A percentile compares a stretch with the other conserved stretches of the same genome.
Conservation (phyloP, 2,113 vertebrate genomes). For the Archilochus colubris region DNA sequence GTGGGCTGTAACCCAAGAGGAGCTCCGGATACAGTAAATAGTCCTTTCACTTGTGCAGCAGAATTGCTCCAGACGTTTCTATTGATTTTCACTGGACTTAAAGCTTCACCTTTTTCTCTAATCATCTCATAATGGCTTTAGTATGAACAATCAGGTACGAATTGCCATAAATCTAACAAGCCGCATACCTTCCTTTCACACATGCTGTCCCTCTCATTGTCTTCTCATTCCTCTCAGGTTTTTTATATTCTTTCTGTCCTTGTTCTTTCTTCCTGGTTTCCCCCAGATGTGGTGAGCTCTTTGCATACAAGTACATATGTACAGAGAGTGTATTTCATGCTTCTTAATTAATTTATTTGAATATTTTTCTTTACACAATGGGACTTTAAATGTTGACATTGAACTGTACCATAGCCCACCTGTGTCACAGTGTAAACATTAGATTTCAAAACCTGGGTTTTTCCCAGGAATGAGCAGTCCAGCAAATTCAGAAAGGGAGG, state of each 20-base stretch:
- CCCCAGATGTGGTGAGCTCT: neutral
- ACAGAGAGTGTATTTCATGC: neutral
- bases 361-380: neutral
- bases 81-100: slow-evolving; percentile 99
- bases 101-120: slow-evolving; percentile 99
- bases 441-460: neutral
- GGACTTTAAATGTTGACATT: neutral
- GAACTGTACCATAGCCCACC: neutral
- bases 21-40: slow-evolving; percentile 84
- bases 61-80: slow-evolving; percentile 98
- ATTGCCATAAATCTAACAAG: slow-evolving; percentile 95
- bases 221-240: slow-evolving; percentile 71
- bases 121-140: slow-evolving; percentile 99
- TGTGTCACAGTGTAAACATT: accelerated
- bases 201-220: slow-evolving; percentile 32
- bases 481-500: neutral
- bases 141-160: slow-evolving; percentile 99
- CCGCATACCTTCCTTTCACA: slow-evolving; percentile 78
- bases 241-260: slow-evolving; percentile 48
- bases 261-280: neutral
- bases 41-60: slow-evolving; percentile 83
- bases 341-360: neutral
- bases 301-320: neutral
- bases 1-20: slow-evolving; percentile 65
- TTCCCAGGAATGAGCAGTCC: neutral